Base-by-base conservation (phyloP, 2,888 invertebrate genomes). In the Caenorhabditis sp. region DNA sequence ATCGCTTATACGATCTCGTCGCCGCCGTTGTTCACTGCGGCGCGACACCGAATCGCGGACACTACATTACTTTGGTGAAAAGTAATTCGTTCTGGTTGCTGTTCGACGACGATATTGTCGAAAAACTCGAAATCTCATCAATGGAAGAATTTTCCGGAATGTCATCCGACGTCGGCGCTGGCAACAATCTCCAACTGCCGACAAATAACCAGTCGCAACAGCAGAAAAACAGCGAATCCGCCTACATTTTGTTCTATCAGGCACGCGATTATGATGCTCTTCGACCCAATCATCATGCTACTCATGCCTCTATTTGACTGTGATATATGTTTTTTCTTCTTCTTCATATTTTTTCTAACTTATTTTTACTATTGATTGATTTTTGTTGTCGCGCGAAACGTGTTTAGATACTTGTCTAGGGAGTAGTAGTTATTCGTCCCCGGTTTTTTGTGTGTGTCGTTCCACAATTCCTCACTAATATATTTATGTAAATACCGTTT, bases 21-120 rank as follows among this genome's bases (percentile, higher is more conserved):
- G 97, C 99, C 54, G 97, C 99, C 82, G 99, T 99, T 81, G 96
- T 99, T 86, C 99, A 99, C 90, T 99, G 99, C 90, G 99, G 99
- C 78, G 96, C 95, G 79, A 97, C 99, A 61, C 97, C 97, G 82
- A 99, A 99, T 90, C 92, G 99, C 72, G 99, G 99, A 31, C 99
- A 99, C 90, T 99, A 99, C 90, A 99, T 99, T 89, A 96, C 95
- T 89, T 96, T 99, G 89, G 99, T 99, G 68, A 99, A 99, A 90
- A 95, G 95, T 89, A 96, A 97, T 90, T 96, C 97, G 66, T 94
- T 97, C 89, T 99, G 99, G 99, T 91, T 99, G 81, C 92, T 99
- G 5, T 99, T 99, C 90, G 99, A 99, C 89, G 99, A 99, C 90
- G 99, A 99, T 88, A 95, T 97, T 93, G 99, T 99, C 79, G 99